Conservation (phyloP, 1,140 invertebrate species). For the Hetaerina americana region DNA sequence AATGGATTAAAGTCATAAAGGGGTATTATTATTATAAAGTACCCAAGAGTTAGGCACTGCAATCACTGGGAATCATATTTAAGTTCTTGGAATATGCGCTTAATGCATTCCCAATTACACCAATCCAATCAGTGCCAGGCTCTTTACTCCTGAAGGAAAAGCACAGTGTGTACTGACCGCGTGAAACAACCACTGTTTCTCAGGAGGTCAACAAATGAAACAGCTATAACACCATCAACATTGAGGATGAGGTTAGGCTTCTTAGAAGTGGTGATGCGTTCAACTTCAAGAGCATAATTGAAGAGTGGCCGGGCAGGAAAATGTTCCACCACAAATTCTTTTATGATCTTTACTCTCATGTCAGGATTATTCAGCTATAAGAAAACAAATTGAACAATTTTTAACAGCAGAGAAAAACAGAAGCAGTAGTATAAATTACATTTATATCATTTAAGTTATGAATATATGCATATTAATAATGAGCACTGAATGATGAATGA, state of each 20-base stretch:
- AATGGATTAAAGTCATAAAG: too few relatives aligned
- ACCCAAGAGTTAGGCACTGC: too few relatives aligned
- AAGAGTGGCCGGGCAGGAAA: slow-evolving; percentile 88
- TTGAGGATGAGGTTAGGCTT: slow-evolving; percentile 99
- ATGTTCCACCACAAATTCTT: slow-evolving; percentile 87
- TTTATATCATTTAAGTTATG: too few relatives aligned
- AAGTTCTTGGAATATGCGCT: slow-evolving; percentile 2
- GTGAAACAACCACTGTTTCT: slow-evolving; percentile 88
- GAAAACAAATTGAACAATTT: slow-evolving; percentile 4
- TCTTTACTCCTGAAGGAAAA: too few relatives aligned
- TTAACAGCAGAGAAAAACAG: slow-evolving; percentile 6
- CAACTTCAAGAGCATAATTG: slow-evolving; percentile 92
- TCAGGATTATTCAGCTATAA: slow-evolving; percentile 93
- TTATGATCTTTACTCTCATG: slow-evolving; percentile 91
- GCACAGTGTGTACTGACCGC: slow-evolving; percentile 41
- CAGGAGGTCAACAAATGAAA: slow-evolving; percentile 93
- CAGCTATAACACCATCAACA: slow-evolving; percentile 96
- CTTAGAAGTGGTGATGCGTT: slow-evolving; percentile 97
- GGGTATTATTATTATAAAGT: too few relatives aligned
- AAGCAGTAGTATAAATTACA: slow-evolving; percentile 2
- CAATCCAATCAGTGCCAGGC: too few relatives aligned
- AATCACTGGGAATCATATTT: too few relatives aligned
- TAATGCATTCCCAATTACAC: background rate
- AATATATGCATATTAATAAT: too few relatives aligned
- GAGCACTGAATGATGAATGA: too few relatives aligned